Evolutionary conservation across 2,888 invertebrate genomes (phyloP).

Genomic region (Brenthis ino): DNA sequence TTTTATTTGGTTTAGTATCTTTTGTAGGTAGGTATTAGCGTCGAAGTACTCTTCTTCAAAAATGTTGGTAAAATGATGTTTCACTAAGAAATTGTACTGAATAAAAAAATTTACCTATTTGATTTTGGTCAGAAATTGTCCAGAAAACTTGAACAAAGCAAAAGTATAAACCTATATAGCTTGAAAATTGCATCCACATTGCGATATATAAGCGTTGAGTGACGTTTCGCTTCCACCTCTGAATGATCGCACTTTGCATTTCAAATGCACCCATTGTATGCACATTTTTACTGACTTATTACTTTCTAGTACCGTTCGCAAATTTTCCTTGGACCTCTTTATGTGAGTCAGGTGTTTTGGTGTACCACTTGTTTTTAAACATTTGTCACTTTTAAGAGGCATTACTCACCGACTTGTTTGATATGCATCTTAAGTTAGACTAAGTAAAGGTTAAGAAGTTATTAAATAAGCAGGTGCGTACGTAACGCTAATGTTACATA

Average conservation of each 20-base stretch:
- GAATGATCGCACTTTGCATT: slow-evolving; percentile 73
- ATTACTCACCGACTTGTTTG: too few species aligned
- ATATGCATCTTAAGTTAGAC: too few species aligned
- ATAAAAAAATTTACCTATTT: neutral
- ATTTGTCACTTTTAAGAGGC: neutral
- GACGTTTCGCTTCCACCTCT: slow-evolving; percentile 63
- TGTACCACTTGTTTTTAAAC: neutral
- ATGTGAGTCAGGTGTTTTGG: neutral
- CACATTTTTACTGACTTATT: slow-evolving; percentile 81
- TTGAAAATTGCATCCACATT: slow-evolving; percentile 41
- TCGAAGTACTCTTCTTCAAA: too few species aligned
- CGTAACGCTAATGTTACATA: too few species aligned
- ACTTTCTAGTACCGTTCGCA: slow-evolving; percentile 65
- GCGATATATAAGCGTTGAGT: slow-evolving; percentile 57
- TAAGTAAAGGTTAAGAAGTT: too few species aligned
- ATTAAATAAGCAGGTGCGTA: too few species aligned
- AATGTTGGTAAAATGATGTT: too few species aligned
- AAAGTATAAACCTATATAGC: slow-evolving; percentile 19
- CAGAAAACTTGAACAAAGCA: slow-evolving; percentile 13
- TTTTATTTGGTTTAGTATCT: too few species aligned
- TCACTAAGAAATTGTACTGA: too few species aligned
- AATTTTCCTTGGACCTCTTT: slow-evolving; percentile 16
- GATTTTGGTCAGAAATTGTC: neutral
- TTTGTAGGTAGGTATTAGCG: too few species aligned
- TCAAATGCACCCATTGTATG: slow-evolving; percentile 80